A percentile compares a stretch with the other conserved stretches of the same genome.
Conservation (phyloP, 2,888 invertebrate species). For the Ecliptopera silaceata region DNA sequence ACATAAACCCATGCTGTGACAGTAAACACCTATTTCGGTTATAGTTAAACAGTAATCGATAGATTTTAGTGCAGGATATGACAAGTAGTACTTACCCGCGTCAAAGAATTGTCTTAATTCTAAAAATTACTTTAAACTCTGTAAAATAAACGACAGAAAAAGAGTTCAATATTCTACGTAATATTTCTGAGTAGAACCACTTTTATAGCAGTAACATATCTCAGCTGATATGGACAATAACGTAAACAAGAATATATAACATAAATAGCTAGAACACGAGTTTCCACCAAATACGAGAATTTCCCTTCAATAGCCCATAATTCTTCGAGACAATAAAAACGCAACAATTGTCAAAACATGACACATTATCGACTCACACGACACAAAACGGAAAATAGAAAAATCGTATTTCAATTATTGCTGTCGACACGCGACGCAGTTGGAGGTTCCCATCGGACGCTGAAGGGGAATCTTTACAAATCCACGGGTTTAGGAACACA, state of each 20-base stretch:
- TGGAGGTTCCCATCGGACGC: slow-evolving; percentile 64
- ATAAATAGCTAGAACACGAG: not conserved
- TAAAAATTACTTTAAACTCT: no score
- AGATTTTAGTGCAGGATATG: slow-evolving; percentile 47
- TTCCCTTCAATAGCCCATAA: slow-evolving; percentile 17
- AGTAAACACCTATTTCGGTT: slow-evolving; percentile 46
- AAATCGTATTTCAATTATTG: slow-evolving; percentile 73
- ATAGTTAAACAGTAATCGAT: slow-evolving; percentile 47
- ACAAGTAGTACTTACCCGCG: slow-evolving; percentile 19
- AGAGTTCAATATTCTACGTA: no score
- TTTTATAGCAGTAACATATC: not conserved
- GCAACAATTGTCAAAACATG: slow-evolving; percentile 45
- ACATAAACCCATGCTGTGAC: slow-evolving; percentile 52
- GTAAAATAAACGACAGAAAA: no score
- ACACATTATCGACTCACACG: slow-evolving; percentile 61
- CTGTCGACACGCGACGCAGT: slow-evolving; percentile 66
- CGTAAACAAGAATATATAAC: not conserved
- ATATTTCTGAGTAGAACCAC: not conserved
- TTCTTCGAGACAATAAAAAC: slow-evolving; percentile 30
- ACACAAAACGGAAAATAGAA: slow-evolving; percentile 60
- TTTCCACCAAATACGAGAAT: slow-evolving; percentile 26
- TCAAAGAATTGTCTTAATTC: slow-evolving; percentile 6
- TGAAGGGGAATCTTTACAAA: slow-evolving; percentile 15
- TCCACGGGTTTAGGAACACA: not conserved
- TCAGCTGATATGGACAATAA: not conserved